Base-by-base conservation (phyloP, 2,113 vertebrate genomes). In the Ramphastos sulfuratus region DNA sequence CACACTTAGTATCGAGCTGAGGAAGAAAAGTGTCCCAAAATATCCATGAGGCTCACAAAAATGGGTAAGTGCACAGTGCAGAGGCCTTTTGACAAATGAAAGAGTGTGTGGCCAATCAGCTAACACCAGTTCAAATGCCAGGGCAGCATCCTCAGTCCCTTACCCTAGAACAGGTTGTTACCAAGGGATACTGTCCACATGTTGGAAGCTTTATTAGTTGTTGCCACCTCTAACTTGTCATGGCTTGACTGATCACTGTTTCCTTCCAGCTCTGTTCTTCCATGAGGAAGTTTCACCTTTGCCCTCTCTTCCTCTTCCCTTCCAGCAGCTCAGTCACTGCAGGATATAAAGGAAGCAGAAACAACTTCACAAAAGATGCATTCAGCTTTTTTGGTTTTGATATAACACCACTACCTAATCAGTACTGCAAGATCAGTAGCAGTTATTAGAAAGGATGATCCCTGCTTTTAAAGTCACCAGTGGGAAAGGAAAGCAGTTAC, bases 311-410 rank as follows among this genome's bases (percentile, higher is more conserved):
- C 17, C 15, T 20, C 5, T 39, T 82, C 42, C 78, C 35, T 77
- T 15, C 30, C 0, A 0, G 24, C 24, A 64, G 27, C 19, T 44
- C 75, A 94, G 2, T 8, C 1, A 2, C 77, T 84, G 21, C 69
- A 75, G 52, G 9, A 88, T 2, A 7, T 4, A 56, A 56, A 75
- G 31, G 54, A 78, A 79, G 44, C 7, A 72, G 24, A 67, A 82
- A 66, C 16, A 23, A 12, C 20, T 67, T 63, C 73, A 74, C 14
- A 23, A 50, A 59, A 59, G 10, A 11, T 37, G 28, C 23, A 54
- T 44, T 92, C 75, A 44, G 15, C 35, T 93, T 74, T 35, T 93
- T 66, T 37, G 3, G 28, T 58, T 89, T 39, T 78, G 23, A 59
- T 17, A 14, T 13, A 77, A 80, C 6, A 44, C 10, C 24, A 28